phyloP scores from a whole-genome alignment of 2,888 invertebrate species.

The Cataglyphis rosenhaueri region DNA sequence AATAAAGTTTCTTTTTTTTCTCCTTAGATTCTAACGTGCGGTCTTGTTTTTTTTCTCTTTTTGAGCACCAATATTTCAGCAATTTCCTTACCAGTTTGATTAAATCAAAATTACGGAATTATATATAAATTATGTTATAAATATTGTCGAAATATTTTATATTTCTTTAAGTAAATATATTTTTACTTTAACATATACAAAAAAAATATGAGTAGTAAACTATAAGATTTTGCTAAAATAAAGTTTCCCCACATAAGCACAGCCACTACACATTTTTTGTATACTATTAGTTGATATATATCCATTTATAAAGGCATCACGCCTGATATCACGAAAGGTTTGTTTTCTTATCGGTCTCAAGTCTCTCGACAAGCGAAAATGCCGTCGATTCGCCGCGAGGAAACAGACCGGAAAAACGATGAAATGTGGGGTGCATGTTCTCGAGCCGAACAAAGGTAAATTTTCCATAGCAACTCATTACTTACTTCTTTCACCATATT shows the following conservation, averaged over 20 bases:
- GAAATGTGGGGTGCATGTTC: constrained; percentile 27
- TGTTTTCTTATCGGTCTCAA: neutral
- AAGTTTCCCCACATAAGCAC: neutral
- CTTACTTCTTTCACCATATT: constrained; percentile 8
- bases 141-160: neutral
- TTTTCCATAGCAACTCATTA: constrained; percentile 2
- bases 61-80: too few species aligned
- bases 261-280: neutral
- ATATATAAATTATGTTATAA: neutral
- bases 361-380: constrained; percentile 10
- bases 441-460: constrained; percentile 19
- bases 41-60: neutral
- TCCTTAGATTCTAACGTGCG: neutral
- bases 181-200: neutral
- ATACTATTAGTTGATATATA: neutral
- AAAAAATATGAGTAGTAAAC: neutral
- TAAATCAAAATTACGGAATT: neutral
- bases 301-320: neutral
- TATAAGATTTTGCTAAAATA: neutral
- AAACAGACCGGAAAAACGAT: constrained; percentile 28
- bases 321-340: neutral
- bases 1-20: constrained; percentile 6
- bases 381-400: neutral
- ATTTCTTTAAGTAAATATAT: neutral
- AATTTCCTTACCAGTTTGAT: neutral